phyloP scores from a whole-genome alignment of 2,797 vertebrate genomes.

The Psittacula echo region DNA sequence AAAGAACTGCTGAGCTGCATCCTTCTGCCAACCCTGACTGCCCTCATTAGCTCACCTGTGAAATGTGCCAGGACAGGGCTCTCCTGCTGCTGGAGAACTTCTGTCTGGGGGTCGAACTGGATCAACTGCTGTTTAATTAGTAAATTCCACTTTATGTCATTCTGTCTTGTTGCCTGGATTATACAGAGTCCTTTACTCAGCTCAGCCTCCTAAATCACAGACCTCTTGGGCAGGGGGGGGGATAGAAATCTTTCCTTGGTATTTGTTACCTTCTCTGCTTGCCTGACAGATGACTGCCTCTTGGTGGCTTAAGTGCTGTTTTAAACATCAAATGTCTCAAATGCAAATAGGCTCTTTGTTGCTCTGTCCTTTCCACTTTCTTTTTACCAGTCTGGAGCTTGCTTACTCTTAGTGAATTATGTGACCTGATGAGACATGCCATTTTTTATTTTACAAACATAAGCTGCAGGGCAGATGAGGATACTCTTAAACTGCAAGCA shows the following conservation, averaged over 20 bases:
- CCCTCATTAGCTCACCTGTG: accelerated
- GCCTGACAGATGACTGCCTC: not conserved
- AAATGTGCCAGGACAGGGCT: not conserved
- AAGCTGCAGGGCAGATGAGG: not conserved
- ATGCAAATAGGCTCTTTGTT: not conserved
- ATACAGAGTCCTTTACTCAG: not conserved
- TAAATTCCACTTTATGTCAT: not conserved
- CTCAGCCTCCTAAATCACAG: not conserved
- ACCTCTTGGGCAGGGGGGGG: not conserved
- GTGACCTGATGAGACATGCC: not conserved
- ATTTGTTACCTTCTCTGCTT: not conserved
- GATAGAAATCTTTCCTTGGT: not conserved
- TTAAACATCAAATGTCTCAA: not conserved
- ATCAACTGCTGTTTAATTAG: not conserved
- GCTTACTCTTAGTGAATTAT: not conserved
- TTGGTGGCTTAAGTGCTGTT: accelerated
- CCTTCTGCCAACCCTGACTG: accelerated
- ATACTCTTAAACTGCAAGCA: not conserved
- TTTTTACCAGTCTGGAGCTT: not conserved
- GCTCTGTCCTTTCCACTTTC: not conserved
- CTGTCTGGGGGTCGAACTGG: not conserved
- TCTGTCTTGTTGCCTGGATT: not conserved
- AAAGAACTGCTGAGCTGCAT: not conserved
- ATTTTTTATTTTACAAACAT: not conserved
- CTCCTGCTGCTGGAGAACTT: not conserved